Conservation (phyloP, 1,140 invertebrate genomes). For the Kradibia gibbosae region DNA sequence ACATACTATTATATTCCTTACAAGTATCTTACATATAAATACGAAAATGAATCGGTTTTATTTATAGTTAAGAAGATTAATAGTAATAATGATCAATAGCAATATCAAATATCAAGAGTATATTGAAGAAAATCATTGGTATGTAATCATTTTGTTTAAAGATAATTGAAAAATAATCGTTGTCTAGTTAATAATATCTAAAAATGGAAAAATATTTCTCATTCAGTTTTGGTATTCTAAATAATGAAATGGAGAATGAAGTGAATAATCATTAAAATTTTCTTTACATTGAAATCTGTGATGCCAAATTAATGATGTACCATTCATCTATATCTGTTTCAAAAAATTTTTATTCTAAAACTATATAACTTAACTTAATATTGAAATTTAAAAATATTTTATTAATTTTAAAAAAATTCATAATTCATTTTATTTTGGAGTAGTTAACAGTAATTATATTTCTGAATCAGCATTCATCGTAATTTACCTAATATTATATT, state of each 20-base stretch:
- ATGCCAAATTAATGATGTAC: conserved; percentile 43
- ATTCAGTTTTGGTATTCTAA: conserved; percentile 21
- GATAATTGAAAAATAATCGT: not conserved
- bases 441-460: too few relatives aligned
- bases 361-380: not conserved
- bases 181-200: not conserved
- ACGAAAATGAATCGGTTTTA: conserved; percentile 24
- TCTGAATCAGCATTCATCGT: too few relatives aligned
- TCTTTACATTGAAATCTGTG: conserved; percentile 46
- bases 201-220: conserved; percentile 23
- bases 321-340: conserved; percentile 33
- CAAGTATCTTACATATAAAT: conserved; percentile 11
- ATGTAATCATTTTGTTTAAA: not conserved
- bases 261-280: conserved; percentile 47
- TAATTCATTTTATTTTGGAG: too few relatives aligned
- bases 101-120: not conserved
- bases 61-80: too few relatives aligned
- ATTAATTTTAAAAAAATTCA: not conserved
- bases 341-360: not conserved
- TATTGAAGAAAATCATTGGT: not conserved
- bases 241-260: not conserved
- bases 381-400: conserved; percentile 13
- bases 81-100: not conserved
- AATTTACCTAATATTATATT: too few relatives aligned
- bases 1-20: conserved; percentile 6